phyloP scores from a whole-genome alignment of 2,797 vertebrate genomes.

The Okamejei kenojei region DNA sequence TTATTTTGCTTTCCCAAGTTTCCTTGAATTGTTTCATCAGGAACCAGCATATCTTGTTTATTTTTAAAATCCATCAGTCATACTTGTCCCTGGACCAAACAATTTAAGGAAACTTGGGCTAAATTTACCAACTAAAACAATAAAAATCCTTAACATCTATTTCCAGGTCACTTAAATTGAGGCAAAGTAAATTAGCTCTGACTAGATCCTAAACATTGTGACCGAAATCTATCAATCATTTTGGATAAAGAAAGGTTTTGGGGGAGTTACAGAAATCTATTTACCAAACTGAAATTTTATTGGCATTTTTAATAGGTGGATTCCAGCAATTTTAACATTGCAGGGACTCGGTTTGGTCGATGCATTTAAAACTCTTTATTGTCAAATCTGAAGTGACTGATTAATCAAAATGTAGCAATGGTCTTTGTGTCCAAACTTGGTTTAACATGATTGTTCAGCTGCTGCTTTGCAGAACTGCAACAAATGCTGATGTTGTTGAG shows the following conservation, averaged over 20 bases:
- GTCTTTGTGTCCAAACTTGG: neutral
- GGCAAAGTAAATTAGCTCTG: neutral
- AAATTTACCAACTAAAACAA: neutral
- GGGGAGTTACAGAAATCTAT: neutral
- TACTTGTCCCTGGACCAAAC: neutral
- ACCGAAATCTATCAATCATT: constrained; percentile 17
- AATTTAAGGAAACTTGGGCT: constrained; percentile 21
- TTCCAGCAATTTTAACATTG: neutral
- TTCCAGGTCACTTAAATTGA: neutral
- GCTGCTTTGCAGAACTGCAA: neutral
- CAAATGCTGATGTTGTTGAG: neutral
- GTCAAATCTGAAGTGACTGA: neutral
- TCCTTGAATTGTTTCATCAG: constrained; percentile 30
- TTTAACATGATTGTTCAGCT: neutral
- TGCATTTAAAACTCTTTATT: neutral
- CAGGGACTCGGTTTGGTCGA: neutral
- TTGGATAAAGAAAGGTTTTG: neutral
- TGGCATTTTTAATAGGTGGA: neutral
- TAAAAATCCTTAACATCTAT: neutral
- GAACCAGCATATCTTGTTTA: neutral
- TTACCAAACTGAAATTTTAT: neutral
- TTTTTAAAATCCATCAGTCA: neutral
- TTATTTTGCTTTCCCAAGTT: constrained; percentile 17
- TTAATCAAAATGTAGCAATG: neutral
- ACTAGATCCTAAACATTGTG: constrained; percentile 23